These are phyloP conservation scores for Burhinus bistriatus DNA, from an alignment of 2,113 vertebrate genomes.

Conservation along the genomic window DNA sequence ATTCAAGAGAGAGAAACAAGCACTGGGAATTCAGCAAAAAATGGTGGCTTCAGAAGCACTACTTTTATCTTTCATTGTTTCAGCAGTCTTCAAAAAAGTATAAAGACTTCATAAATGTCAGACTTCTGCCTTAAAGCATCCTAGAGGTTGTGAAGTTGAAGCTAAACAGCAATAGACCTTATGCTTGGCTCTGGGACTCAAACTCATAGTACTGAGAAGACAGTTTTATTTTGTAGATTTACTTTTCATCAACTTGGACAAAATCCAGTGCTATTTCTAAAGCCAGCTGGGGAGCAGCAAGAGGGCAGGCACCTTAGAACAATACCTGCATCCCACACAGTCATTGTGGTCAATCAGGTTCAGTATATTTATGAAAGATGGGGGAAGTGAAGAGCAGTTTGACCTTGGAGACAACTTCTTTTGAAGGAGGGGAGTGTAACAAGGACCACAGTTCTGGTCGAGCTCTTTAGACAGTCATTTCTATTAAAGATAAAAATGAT, in stretches of 20 bases:
- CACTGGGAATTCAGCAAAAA: background rate
- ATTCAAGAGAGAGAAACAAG: background rate
- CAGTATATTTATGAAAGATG: background rate
- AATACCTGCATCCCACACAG: background rate
- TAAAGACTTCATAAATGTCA: constrained; percentile 41
- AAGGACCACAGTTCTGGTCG: background rate
- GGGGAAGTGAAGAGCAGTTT: background rate
- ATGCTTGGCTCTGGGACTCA: background rate
- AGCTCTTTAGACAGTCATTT: background rate
- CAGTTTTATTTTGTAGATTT: background rate
- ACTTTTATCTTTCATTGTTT: constrained; percentile 19
- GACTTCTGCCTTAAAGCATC: background rate
- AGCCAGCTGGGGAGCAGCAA: background rate
- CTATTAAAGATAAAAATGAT: background rate
- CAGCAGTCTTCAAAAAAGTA: background rate
- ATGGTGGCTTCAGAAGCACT: background rate
- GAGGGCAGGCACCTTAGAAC: background rate
- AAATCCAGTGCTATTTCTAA: background rate
- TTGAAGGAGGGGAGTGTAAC: background rate
- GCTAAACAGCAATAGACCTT: background rate
- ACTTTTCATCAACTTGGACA: background rate
- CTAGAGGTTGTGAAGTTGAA: background rate
- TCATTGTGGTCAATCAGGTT: background rate
- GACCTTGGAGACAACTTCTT: background rate
- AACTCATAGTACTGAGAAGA: background rate